Base-by-base conservation (phyloP, 64 coral and sea anemone genomes). In the Stichodactyla helianthus region DNA sequence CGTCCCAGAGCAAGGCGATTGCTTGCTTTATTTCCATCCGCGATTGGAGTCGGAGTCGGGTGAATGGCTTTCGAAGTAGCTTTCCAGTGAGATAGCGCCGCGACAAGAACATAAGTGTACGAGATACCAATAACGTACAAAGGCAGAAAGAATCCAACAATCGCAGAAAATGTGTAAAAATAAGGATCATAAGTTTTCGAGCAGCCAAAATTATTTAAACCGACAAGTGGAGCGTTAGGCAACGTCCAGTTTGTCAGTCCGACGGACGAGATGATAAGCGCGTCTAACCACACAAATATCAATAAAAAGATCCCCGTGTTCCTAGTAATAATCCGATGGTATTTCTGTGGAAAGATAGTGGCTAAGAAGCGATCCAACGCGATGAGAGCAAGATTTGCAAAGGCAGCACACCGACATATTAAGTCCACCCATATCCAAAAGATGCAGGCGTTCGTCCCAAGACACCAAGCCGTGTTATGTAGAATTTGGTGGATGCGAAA, bases 331-430 rank as follows among this genome's bases (percentile, higher is more conserved):
- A 90, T 85, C 6, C 85, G 84, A 52, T 70, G 92, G 23, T 91
- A 94, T 50, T 35, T 86, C 9, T 86, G 71, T 19, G 92, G 92
- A 27, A 61, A 91, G 28, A 78, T 91, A 50, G 89, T 94, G 20
- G 92, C 92, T 77, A 94, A 71, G 68, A 94, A 94, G 50, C 92
- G 85, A 71, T 94, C 92, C 4, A 94, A 31, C 13, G 88, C 85
- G 20, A 94, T 87, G 19, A 68, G 53, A 50, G 92, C 92, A 26
- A 94, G 55, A 68, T 94, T 94, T 51, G 78, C 89, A 54, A 94
- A 91, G 15, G 86, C 68, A 7, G 92, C 89, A 15, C 83, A 90
- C 19, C 92, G 64, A 51, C 89, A 91, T 6, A 90, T 56, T 2
- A 61, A 59, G 53, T 90, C 92, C 6, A 87, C 51, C 20, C 84